These are phyloP conservation scores for Dreissena polymorpha DNA, from an alignment of 1,140 invertebrate genomes.

Conservation along the genomic window DNA sequence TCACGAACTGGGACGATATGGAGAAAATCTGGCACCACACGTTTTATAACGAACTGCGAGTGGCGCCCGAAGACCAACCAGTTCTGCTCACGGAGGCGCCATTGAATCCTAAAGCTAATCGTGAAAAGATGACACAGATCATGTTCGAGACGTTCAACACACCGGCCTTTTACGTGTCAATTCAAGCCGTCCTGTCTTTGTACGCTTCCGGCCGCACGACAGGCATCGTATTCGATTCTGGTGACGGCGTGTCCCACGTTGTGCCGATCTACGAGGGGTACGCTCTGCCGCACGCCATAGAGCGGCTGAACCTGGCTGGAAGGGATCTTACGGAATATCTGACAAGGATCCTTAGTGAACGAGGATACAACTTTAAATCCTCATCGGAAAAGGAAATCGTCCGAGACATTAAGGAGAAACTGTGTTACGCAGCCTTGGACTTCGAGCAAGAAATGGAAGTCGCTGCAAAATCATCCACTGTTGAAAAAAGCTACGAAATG, in stretches of 20 bases:
- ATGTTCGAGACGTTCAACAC: constrained; percentile 4
- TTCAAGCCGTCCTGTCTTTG: constrained; percentile 94
- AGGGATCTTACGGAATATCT: constrained; percentile 97
- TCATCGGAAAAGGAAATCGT: constrained; percentile 83
- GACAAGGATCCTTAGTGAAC: constrained; percentile 96
- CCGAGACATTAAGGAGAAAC: constrained; percentile 89
- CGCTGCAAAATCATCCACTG: constrained; percentile 79
- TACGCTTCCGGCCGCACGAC: constrained; percentile 96
- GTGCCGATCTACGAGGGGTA: constrained; percentile 92
- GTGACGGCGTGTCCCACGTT: constrained; percentile 96
- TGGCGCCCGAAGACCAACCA: constrained; percentile 78
- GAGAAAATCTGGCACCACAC: constrained; percentile 85
- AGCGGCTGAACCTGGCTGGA: constrained; percentile 92
- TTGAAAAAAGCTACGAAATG: constrained; percentile 54
- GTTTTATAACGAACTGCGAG: constrained; percentile 92
- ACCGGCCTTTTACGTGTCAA: constrained; percentile 82
- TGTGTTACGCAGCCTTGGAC: constrained; percentile 77
- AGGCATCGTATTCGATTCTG: constrained; percentile 94
- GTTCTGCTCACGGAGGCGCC: constrained; percentile 74
- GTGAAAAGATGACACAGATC: neutral
- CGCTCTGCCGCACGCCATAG: neutral
- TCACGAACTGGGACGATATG: constrained; percentile 96
- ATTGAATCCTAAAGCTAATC: neutral
- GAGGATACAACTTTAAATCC: constrained; percentile 97
- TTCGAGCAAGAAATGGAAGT: constrained; percentile 96